Percentiles rank a stretch among this genome's conserved stretches.
These are phyloP conservation scores for Cisticola juncidis DNA, from an alignment of 2,113 vertebrate species.

Conservation along the genomic window DNA sequence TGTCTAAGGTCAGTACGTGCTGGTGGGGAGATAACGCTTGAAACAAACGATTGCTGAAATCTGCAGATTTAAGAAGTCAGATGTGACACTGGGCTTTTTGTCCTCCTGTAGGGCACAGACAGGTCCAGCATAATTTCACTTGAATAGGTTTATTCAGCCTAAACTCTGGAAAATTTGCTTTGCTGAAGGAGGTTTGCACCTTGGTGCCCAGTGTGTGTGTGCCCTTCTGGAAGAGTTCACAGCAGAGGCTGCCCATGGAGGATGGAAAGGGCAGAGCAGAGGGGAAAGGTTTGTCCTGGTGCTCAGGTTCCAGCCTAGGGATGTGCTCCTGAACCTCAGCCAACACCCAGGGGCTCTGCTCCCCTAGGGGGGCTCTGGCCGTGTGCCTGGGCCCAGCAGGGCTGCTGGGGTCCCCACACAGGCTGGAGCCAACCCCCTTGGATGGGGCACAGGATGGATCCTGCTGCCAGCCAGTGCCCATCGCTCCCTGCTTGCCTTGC, in stretches of 20 bases:
- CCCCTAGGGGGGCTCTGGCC: neutral
- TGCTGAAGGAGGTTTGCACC: neutral
- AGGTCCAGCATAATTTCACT: neutral
- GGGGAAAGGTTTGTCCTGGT: neutral
- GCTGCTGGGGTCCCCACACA: neutral
- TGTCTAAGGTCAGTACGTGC: neutral
- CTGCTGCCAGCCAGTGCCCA: neutral
- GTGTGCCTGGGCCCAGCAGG: neutral
- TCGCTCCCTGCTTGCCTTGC: neutral
- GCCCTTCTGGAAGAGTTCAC: neutral
- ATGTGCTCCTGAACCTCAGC: neutral
- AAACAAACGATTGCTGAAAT: neutral
- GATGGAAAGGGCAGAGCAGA: neutral
- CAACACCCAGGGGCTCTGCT: neutral
- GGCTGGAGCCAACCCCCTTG: neutral
- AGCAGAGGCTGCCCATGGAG: neutral
- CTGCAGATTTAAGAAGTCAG: neutral
- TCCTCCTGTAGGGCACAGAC: neutral
- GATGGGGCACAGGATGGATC: too few species aligned
- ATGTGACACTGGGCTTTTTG: neutral
- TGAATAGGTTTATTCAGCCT: neutral
- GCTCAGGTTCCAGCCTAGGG: neutral
- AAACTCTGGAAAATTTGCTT: neutral
- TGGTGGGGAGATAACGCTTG: neutral
- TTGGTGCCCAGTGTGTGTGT: fast-evolving